Evolutionary conservation across 1,140 invertebrate genomes (phyloP).

Genomic region (Brachionus manjavacas): DNA sequence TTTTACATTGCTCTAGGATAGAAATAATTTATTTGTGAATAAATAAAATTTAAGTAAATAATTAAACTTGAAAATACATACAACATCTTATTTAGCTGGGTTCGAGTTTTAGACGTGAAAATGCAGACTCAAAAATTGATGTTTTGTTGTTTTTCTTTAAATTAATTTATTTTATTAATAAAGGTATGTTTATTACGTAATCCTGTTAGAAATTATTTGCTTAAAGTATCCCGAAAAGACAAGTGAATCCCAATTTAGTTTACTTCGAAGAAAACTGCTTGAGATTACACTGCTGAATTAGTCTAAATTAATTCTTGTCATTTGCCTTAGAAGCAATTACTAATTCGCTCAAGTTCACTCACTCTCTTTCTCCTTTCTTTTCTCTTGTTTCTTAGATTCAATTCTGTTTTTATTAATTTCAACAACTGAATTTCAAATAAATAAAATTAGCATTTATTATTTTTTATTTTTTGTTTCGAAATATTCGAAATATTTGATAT

Average conservation of each 20-base stretch:
- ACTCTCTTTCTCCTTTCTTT: not conserved
- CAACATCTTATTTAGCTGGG: not conserved
- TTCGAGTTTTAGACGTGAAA: not conserved
- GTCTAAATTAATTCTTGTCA: not conserved
- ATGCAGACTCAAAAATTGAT: not conserved
- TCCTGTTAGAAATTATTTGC: not conserved
- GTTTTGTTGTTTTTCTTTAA: not conserved
- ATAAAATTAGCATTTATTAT: constrained; percentile 2
- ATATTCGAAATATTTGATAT: not conserved
- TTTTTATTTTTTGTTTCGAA: not conserved
- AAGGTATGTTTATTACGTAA: not conserved
- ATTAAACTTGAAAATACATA: not conserved
- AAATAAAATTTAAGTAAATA: too few relatives aligned
- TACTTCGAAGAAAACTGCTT: not conserved
- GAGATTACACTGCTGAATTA: not conserved
- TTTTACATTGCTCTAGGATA: not conserved
- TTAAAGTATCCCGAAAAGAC: not conserved
- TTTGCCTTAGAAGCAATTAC: not conserved
- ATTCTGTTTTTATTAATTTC: not conserved
- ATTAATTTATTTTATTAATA: not conserved
- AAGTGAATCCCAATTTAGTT: not conserved
- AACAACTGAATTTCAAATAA: not conserved
- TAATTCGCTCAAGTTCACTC: not conserved
- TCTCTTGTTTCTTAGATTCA: not conserved
- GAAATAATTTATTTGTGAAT: not conserved